Base-by-base conservation (phyloP, 2,113 vertebrate genomes). In the Rutilus rutilus region DNA sequence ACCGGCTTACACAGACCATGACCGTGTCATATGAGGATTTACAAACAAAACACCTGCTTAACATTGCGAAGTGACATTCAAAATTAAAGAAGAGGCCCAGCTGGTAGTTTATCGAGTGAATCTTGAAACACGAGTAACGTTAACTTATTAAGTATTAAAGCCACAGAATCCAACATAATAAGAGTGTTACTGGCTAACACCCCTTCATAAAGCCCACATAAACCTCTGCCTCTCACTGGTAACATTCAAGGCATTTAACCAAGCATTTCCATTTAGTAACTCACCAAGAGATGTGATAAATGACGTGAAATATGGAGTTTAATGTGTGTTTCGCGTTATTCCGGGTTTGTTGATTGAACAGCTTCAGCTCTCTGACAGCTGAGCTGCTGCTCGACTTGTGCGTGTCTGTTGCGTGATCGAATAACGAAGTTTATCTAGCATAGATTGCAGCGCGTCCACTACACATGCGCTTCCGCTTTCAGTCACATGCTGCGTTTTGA, bases 351-450 rank as follows among this genome's bases (percentile, higher is more conserved):
- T 60, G 52, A 54, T 2, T 82, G 42, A 39, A 60, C 39, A 77
- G 84, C 77, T 25, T 42, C 33, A 57, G 81, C 67, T 39, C 21
- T 25, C 50, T 83, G 82, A 73, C 82, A 83, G 82, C 82, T 57
- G 50, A 83, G 45, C 45, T 52, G 62, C 80, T 52, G 17, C 62
- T 33, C 10, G 30, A 42, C 65, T 73, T 33, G 30, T n/a, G 50
- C 64, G 47, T 57, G 9, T 79, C 77, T 60, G 7, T 54, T 12
- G 25, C 74, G 74, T 77, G 75, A 77, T 39, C 21, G 19, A 25
- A 10, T 59, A 15, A 39, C 71, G 64, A 82, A 11, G 80, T 11
- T 71, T 71, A 15, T 15, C 19, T 21, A 42, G n/a, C 4, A 3
- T 19, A n/a, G 60, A 15, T 47, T n/a, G 11, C n/a, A 30, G 79